These are phyloP conservation scores for Agrochola litura DNA, from an alignment of 2,888 invertebrate species.

Conservation along the genomic window DNA sequence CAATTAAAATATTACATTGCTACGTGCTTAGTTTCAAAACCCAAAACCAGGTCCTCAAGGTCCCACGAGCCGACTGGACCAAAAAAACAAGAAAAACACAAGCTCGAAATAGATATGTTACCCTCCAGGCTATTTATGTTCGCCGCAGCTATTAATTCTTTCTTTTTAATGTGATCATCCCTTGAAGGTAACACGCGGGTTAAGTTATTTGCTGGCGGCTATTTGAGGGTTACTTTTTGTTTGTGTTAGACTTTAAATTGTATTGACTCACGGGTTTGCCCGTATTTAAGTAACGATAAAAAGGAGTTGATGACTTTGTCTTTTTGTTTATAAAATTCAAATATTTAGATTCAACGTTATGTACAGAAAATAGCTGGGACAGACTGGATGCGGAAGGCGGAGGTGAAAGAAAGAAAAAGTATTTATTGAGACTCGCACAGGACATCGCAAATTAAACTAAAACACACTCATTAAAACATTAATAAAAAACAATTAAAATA, in stretches of 20 bases:
- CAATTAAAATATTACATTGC: background rate
- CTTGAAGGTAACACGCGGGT: conserved; percentile 51
- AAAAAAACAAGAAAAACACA: conserved; percentile 25
- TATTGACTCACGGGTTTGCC: conserved; percentile 39
- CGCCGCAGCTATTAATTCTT: conserved; percentile 51
- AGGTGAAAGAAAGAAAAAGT: too few relatives aligned
- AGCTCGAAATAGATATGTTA: conserved; percentile 48
- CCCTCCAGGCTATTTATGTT: conserved; percentile 45
- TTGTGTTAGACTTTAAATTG: conserved; percentile 45
- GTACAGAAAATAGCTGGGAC: too few relatives aligned
- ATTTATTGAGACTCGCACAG: too few relatives aligned
- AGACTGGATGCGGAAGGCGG: too few relatives aligned
- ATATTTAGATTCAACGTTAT: background rate
- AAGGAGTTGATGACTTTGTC: background rate
- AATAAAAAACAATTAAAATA: too few relatives aligned
- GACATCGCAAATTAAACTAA: too few relatives aligned
- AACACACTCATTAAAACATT: too few relatives aligned
- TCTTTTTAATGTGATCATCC: conserved; percentile 56
- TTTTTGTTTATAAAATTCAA: conserved; percentile 11
- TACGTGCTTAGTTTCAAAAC: background rate
- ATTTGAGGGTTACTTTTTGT: conserved; percentile 44
- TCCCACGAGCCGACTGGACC: background rate
- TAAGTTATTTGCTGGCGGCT: conserved; percentile 54
- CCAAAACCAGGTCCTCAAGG: conserved; percentile 2
- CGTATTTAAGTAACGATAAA: conserved; percentile 36